A percentile compares a stretch with the other conserved stretches of the same genome.
Evolutionary conservation across 2,888 invertebrate species (phyloP).

Genomic region (Cosmopolites sordidus): DNA sequence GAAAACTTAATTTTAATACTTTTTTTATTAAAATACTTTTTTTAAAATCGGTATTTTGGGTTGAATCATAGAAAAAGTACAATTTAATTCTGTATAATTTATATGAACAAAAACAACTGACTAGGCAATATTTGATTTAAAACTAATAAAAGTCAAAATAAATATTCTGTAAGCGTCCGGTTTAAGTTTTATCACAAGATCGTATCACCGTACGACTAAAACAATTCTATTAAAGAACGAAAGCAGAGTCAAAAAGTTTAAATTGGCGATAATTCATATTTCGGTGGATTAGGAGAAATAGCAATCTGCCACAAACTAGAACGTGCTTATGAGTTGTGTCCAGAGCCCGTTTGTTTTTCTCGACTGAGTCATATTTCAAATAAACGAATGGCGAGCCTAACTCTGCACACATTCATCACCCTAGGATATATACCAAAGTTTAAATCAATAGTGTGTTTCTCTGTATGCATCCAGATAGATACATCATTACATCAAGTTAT

Average conservation of each 20-base stretch:
- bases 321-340: conserved; percentile 45
- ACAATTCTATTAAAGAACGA: conserved; percentile 10
- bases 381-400: conserved; percentile 42
- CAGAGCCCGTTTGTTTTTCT: conserved; percentile 44
- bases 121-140: too few relatives aligned
- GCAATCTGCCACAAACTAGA: conserved; percentile 41
- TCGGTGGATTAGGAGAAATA: conserved; percentile 40
- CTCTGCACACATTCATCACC: conserved; percentile 45
- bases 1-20: too few relatives aligned
- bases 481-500: conserved; percentile 43
- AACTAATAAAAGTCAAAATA: too few relatives aligned
- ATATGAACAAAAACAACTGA: too few relatives aligned
- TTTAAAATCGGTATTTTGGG: too few relatives aligned
- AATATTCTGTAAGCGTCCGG: too few relatives aligned
- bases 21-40: too few relatives aligned
- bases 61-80: too few relatives aligned
- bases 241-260: conserved; percentile 40
- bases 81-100: too few relatives aligned
- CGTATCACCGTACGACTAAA: conserved; percentile 4
- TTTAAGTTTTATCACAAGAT: conserved; percentile 3
- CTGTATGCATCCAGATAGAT: conserved; percentile 42
- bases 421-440: conserved; percentile 44
- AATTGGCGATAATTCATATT: conserved; percentile 44
- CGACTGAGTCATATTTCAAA: conserved; percentile 42
- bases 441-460: conserved; percentile 45